Conservation (phyloP, 2,888 invertebrate species). For the Gnatocerus cornutus region DNA sequence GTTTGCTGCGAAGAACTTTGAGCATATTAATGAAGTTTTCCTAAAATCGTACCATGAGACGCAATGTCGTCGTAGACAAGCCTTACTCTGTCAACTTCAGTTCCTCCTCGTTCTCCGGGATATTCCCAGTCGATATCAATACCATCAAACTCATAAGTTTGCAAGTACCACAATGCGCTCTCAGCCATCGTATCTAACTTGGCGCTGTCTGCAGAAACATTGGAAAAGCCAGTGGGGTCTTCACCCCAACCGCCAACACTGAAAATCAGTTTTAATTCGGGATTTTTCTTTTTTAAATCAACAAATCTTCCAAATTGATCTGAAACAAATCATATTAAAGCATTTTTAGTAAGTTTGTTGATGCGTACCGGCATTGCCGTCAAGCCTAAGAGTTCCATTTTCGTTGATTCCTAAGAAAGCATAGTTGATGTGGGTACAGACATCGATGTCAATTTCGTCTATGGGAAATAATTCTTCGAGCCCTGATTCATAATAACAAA, state of each 20-base stretch:
- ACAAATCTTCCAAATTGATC: background rate
- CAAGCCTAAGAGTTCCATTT: slow-evolving; percentile 70
- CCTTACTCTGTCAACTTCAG: slow-evolving; percentile 71
- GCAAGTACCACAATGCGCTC: slow-evolving; percentile 39
- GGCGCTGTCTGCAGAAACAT: slow-evolving; percentile 71
- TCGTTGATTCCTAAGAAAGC: slow-evolving; percentile 78
- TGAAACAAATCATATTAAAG: background rate
- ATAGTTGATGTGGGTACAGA: slow-evolving; percentile 84
- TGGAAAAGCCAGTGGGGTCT: slow-evolving; percentile 64
- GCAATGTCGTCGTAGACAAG: background rate
- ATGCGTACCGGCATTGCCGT: background rate
- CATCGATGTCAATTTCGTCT: slow-evolving; percentile 18
- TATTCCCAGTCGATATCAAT: slow-evolving; percentile 48
- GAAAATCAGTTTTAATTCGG: slow-evolving; percentile 74
- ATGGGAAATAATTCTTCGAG: background rate
- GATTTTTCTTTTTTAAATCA: slow-evolving; percentile 63
- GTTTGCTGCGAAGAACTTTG: slow-evolving; percentile 73
- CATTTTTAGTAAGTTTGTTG: background rate
- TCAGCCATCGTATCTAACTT: slow-evolving; percentile 63
- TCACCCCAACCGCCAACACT: slow-evolving; percentile 82
- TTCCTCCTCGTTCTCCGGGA: slow-evolving; percentile 54
- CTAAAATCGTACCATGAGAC: slow-evolving; percentile 13
- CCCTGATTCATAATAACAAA: slow-evolving; percentile 24
- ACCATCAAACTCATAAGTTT: slow-evolving; percentile 42
- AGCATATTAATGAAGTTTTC: slow-evolving; percentile 64